phyloP scores from a whole-genome alignment of 2,888 invertebrate genomes.

The Orthosia cruda region DNA sequence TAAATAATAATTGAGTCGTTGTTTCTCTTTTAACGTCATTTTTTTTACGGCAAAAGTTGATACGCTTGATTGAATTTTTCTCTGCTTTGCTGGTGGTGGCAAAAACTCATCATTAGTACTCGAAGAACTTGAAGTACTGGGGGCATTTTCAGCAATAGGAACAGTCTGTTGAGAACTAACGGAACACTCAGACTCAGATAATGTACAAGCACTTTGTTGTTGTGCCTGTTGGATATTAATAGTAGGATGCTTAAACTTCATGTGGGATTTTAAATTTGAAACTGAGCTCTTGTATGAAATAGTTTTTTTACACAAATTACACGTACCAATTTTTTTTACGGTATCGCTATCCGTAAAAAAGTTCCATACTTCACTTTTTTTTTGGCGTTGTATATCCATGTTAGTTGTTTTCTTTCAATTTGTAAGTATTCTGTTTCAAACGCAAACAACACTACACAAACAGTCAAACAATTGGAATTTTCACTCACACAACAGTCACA shows the following conservation, averaged over 20 bases:
- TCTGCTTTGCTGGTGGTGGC: constrained; percentile 33
- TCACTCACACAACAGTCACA: not conserved
- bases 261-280: constrained; percentile 26
- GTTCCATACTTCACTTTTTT: constrained; percentile 30
- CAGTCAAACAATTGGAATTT: constrained; percentile 22
- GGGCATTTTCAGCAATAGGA: constrained; percentile 18
- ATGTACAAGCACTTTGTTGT: constrained; percentile 20
- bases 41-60: constrained; percentile 16
- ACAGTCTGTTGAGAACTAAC: constrained; percentile 27
- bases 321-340: constrained; percentile 26
- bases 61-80: constrained; percentile 21
- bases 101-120: constrained; percentile 18
- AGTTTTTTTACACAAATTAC: constrained; percentile 25
- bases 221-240: too few species aligned
- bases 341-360: constrained; percentile 33
- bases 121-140: constrained; percentile 27
- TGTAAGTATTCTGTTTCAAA: constrained; percentile 14
- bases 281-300: constrained; percentile 23
- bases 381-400: constrained; percentile 26
- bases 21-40: constrained; percentile 9
- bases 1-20: constrained; percentile 30
- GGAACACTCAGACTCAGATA: constrained; percentile 18
- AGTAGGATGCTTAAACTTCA: constrained; percentile 26
- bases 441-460: constrained; percentile 23
- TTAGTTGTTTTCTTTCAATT: constrained; percentile 21